A percentile compares a stretch with the other conserved stretches of the same genome.
These are phyloP conservation scores for Drosophila watanabei DNA, from an alignment of 1,140 invertebrate genomes.

Conservation along the genomic window DNA sequence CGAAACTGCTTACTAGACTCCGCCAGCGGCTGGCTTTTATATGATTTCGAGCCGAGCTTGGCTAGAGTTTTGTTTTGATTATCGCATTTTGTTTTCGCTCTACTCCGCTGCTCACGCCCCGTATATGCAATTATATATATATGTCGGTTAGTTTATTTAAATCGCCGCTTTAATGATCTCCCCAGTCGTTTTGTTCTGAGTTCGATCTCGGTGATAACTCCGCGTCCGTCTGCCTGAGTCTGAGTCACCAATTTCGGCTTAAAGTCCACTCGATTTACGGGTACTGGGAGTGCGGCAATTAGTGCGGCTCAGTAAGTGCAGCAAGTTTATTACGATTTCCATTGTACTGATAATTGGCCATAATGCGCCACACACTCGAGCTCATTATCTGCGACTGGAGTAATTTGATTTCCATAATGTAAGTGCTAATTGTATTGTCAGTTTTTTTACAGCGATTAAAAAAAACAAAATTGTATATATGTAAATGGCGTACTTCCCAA, in stretches of 20 bases:
- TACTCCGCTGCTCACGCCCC: constrained; percentile 62
- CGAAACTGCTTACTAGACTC: constrained; percentile 53
- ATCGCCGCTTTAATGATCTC: constrained; percentile 54
- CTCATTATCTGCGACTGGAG: constrained; percentile 31
- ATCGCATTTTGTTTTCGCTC: constrained; percentile 41
- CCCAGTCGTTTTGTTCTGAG: constrained; percentile 12
- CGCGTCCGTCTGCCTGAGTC: background rate
- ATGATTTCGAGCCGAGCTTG: constrained; percentile 47
- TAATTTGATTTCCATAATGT: constrained; percentile 42
- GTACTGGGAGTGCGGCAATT: constrained; percentile 11
- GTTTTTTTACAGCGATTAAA: constrained; percentile 40
- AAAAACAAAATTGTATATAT: background rate
- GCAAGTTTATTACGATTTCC: constrained; percentile 18
- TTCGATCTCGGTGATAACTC: constrained; percentile 23
- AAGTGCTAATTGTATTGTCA: constrained; percentile 48
- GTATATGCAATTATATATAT: constrained; percentile 27
- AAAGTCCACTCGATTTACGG: constrained; percentile 39
- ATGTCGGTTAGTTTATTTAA: constrained; percentile 59
- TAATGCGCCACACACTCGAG: constrained; percentile 11
- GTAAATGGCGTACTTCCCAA: constrained; percentile 3
- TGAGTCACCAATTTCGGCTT: constrained; percentile 33
- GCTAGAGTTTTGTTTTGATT: constrained; percentile 46
- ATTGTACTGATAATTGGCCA: constrained; percentile 45
- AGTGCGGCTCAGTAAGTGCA: constrained; percentile 14
- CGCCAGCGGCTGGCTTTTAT: constrained; percentile 60